Base-by-base conservation (phyloP, 2,888 invertebrate genomes). In the Idaea straminata region DNA sequence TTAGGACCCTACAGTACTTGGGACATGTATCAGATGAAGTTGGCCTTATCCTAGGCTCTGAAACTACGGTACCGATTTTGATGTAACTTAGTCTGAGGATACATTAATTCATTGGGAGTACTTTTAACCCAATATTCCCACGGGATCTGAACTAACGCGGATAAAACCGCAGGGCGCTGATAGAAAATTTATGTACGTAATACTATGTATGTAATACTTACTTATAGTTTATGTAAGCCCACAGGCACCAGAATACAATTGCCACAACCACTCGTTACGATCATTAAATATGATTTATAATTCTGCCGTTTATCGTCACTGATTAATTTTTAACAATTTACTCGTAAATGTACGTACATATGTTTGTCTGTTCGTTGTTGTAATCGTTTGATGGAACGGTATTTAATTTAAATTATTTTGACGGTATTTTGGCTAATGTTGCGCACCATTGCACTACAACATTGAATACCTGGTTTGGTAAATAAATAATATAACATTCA, bases 271-370 rank as follows among this genome's bases (percentile, higher is more conserved):
- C 16, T 13, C 34, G 15, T 6, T 15, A 38, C 57, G 5, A 36
- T 61, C 5, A 57, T 57, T 57, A 15, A 62, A 13, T 15, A 57
- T 35, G 35, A 62, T 57, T 35, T 47, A 47, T 47, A 47, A 47
- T 47, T 47, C 47, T 47, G 3, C 47, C 47, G 10, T 47, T 47
- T 47, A 10, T 47, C 47, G 47, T 47, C 25, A 62, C 36, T 36
- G 62, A 6, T 63, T 62, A 69, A 15, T 16, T 60, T 62, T 62
- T 61, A 62, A 63, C 61, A 63, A 64, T 47, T 47, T 47, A 47
- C 47, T 47, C 47, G 47, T 25, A 25, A 25, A 25, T 25, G 25
- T 47, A 13, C 47, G 13, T 47, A 47, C 47, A 47, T 1, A 1
- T 25, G 62, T 62, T 59, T 13, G 10, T 62, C 36, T 15, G 35